Percentiles rank a stretch among this genome's conserved stretches.
Conservation (phyloP, 2,797 vertebrate genomes). For the Lacerta viridis region DNA sequence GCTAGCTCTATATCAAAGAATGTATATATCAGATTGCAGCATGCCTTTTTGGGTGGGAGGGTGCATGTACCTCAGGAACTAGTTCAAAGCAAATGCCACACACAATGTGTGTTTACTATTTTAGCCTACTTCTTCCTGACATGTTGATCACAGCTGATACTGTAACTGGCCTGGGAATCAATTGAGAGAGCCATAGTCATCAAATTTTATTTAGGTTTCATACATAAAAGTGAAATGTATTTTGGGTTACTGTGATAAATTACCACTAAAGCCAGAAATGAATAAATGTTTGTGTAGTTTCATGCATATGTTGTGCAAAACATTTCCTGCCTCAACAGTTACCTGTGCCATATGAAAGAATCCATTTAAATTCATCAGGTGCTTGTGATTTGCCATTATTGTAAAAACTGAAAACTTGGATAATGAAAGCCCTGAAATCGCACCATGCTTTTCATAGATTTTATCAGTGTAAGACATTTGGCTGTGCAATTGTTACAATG, state of each 20-base stretch:
- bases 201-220: slow-evolving; percentile 1
- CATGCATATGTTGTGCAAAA: slow-evolving; percentile 17
- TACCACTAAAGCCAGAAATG: slow-evolving; percentile 28
- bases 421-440: slow-evolving; percentile 1
- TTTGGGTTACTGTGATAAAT: slow-evolving; percentile 14
- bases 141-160: background rate
- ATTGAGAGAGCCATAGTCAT: fast-evolving
- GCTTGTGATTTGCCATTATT: background rate
- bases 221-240: background rate
- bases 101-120: background rate
- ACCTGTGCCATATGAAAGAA: background rate
- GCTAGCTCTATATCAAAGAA: background rate
- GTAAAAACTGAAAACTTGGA: background rate
- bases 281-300: slow-evolving; percentile 60
- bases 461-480: no score
- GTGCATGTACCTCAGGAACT: background rate
- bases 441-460: background rate
- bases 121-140: background rate
- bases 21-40: background rate
- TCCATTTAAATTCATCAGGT: background rate
- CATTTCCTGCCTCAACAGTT: fast-evolving
- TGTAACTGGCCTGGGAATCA: background rate
- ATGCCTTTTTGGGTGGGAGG: background rate
- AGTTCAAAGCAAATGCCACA: background rate
- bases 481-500: background rate